These are phyloP conservation scores for Chrysocyon brachyurus DNA, from an alignment of 2,797 vertebrate species.

Conservation along the genomic window DNA sequence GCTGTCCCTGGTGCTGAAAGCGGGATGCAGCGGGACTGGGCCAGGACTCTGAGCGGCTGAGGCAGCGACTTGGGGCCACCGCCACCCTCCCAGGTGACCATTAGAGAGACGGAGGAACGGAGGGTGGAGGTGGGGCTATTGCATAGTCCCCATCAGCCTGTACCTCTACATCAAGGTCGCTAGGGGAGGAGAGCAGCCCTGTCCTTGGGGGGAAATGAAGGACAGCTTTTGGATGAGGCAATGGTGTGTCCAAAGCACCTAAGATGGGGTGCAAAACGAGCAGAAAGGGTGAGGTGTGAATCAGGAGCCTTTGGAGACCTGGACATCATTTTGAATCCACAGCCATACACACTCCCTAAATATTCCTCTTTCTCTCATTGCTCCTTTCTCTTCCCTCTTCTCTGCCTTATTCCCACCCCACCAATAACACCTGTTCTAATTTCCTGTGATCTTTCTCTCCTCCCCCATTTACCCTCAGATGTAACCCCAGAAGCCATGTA, in stretches of 20 bases:
- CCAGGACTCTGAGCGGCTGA: background rate
- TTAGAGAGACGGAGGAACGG: background rate
- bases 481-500: background rate
- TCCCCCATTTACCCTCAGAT: background rate
- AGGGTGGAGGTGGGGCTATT: constrained; percentile 58
- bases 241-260: constrained; percentile 14
- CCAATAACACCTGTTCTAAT: background rate
- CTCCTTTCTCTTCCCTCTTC: background rate
- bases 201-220: constrained; percentile 81
- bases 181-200: constrained; percentile 70
- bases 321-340: constrained; percentile 51
- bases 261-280: background rate
- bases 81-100: constrained; percentile 55
- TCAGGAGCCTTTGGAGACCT: background rate
- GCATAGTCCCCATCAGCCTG: constrained; percentile 54
- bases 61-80: background rate
- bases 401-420: background rate
- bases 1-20: constrained; percentile 84
- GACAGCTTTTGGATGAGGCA: constrained; percentile 63
- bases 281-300: constrained; percentile 43
- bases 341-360: background rate
- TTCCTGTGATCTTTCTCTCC: background rate
- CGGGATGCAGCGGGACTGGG: background rate
- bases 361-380: constrained; percentile 13
- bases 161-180: constrained; percentile 74